phyloP scores from a whole-genome alignment of 2,113 vertebrate species.

The Corydoras sp. region DNA sequence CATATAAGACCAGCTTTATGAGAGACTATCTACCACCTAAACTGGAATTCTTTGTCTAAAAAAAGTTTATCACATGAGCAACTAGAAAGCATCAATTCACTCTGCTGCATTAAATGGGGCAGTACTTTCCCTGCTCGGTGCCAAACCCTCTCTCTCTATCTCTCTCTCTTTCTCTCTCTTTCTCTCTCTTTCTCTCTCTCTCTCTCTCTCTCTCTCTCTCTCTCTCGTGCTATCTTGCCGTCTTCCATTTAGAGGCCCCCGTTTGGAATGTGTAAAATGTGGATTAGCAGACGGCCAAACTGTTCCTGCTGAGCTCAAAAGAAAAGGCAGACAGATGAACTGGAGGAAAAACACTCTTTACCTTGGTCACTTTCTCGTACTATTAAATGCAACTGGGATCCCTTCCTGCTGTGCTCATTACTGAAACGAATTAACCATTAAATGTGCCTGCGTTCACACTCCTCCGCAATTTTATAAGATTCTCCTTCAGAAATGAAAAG shows the following conservation, averaged over 20 bases:
- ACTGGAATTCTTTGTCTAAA: slow-evolving; percentile 18
- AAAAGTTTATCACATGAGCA: not conserved
- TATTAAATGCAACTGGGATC: slow-evolving; percentile 36
- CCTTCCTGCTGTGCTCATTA: slow-evolving; percentile 20
- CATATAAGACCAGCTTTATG: too few relatives aligned
- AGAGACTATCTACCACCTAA: not conserved
- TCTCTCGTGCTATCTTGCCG: slow-evolving; percentile 14
- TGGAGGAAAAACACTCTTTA: slow-evolving; percentile 48
- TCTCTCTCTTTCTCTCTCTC: slow-evolving; percentile 4
- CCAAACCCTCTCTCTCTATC: slow-evolving; percentile 8
- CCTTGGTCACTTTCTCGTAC: slow-evolving; percentile 12
- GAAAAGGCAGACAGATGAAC: slow-evolving; percentile 42
- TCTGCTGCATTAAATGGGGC: not conserved
- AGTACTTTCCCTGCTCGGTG: not conserved
- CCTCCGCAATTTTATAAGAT: too few relatives aligned
- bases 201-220: not conserved
- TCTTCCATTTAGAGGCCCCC: slow-evolving; percentile 43
- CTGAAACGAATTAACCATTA: not conserved
- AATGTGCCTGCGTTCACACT: too few relatives aligned
- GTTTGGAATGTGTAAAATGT: slow-evolving; percentile 64
- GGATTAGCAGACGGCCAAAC: slow-evolving; percentile 54
- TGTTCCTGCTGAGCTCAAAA: slow-evolving; percentile 53
- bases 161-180: slow-evolving; percentile 1
- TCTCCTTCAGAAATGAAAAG: too few relatives aligned
- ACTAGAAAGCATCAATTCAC: not conserved